Conservation (phyloP, 2,888 invertebrate genomes). For the Drosophila neotestacea region DNA sequence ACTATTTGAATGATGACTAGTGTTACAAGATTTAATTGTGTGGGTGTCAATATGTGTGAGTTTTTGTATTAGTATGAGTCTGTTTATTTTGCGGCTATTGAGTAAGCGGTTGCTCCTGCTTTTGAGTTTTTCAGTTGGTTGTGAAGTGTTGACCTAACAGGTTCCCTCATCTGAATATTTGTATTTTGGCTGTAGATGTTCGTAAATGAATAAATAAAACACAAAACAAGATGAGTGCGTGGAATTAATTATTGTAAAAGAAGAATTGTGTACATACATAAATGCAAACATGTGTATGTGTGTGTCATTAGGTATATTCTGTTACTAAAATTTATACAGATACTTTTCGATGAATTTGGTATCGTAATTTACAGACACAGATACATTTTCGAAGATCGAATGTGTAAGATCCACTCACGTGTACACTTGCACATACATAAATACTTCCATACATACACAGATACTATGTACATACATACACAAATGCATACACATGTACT, state of each 20-base stretch:
- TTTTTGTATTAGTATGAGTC: constrained; percentile 24
- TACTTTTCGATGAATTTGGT: neutral
- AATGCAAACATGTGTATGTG: neutral
- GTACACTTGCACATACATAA: neutral
- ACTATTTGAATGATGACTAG: constrained; percentile 1
- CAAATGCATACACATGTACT: neutral
- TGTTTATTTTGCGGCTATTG: constrained; percentile 44
- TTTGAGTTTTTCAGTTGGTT: constrained; percentile 60
- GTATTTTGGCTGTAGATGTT: constrained; percentile 3
- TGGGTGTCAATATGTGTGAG: constrained; percentile 3
- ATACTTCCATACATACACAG: too few species aligned
- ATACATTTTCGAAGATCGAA: neutral
- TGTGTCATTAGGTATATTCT: constrained; percentile 3
- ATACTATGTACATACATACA: neutral
- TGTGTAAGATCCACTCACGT: neutral
- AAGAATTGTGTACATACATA: constrained; percentile 3
- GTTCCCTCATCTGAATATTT: constrained; percentile 31
- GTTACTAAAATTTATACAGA: constrained; percentile 1
- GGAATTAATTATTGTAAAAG: constrained; percentile 22
- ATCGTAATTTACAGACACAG: constrained; percentile 5
- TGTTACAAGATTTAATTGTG: constrained; percentile 12
- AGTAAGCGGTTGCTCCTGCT: constrained; percentile 57
- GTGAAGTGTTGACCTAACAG: constrained; percentile 56
- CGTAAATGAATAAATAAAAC: constrained; percentile 13
- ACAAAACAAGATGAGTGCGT: constrained; percentile 17